Percentiles rank a stretch among this genome's conserved stretches.
These are phyloP conservation scores for Homarus gammarus DNA, from an alignment of 2,888 invertebrate species.

Conservation along the genomic window DNA sequence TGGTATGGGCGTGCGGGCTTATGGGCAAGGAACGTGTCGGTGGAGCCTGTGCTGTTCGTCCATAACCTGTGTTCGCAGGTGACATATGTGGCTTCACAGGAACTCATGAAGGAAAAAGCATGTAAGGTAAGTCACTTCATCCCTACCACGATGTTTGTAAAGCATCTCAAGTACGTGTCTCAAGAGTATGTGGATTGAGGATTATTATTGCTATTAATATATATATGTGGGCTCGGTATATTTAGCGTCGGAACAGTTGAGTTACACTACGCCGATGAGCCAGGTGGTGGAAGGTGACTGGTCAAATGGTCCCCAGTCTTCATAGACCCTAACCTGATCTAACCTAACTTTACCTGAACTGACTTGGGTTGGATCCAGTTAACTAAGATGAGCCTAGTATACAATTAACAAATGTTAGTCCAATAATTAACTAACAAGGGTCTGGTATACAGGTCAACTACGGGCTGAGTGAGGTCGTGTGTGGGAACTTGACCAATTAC, in stretches of 20 bases:
- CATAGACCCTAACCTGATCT: not conserved
- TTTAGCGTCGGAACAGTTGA: not conserved
- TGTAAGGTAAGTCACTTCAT: constrained; percentile 59
- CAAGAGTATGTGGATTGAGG: too few species aligned
- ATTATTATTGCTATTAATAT: not conserved
- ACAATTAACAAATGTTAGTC: not conserved
- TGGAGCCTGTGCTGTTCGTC: constrained; percentile 72
- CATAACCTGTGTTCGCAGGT: constrained; percentile 70
- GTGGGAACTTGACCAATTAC: constrained; percentile 33
- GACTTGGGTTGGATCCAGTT: not conserved
- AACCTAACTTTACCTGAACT: not conserved
- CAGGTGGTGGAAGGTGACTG: too few species aligned
- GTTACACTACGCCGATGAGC: too few species aligned
- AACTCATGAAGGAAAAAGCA: constrained; percentile 69
- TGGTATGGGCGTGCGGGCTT: not conserved
- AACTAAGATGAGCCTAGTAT: not conserved
- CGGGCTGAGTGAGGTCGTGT: constrained; percentile 38
- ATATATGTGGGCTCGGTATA: not conserved
- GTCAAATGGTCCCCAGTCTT: not conserved
- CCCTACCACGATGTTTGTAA: not conserved
- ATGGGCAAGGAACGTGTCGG: constrained; percentile 16
- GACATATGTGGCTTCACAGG: constrained; percentile 69
- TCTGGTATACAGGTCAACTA: constrained; percentile 57
- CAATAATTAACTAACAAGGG: not conserved
- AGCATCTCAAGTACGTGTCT: too few species aligned